A percentile compares a stretch with the other conserved stretches of the same genome.
These are phyloP conservation scores for Megaceryle torquata DNA, from an alignment of 2,113 vertebrate genomes.

Conservation along the genomic window DNA sequence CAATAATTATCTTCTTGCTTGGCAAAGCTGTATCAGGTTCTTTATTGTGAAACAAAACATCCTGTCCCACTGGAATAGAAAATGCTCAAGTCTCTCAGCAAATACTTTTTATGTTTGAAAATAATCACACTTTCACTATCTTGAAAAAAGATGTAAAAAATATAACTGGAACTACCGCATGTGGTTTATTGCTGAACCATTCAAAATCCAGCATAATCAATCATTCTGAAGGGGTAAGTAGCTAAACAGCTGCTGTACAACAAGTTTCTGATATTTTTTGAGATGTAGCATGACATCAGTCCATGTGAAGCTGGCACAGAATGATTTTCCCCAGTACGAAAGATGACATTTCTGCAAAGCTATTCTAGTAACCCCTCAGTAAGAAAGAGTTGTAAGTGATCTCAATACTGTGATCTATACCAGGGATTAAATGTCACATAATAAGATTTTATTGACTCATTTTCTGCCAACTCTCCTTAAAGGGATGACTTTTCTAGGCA, in stretches of 20 bases:
- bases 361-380: neutral
- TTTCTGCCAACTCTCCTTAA: conserved; percentile 28
- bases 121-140: neutral
- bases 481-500: neutral
- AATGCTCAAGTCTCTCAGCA: neutral
- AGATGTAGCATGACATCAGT: neutral
- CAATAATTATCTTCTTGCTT: neutral
- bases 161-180: neutral
- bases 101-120: neutral
- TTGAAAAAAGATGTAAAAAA: neutral
- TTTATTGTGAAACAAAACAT: neutral
- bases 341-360: neutral
- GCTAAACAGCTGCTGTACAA: neutral
- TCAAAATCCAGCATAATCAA: neutral
- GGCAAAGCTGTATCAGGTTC: neutral
- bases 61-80: neutral
- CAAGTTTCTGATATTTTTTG: neutral
- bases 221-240: neutral
- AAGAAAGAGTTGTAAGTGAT: neutral
- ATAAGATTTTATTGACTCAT: conserved; percentile 22
- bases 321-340: neutral
- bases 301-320: neutral
- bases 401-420: neutral
- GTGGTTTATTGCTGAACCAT: neutral
- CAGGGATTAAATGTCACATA: conserved; percentile 41